A percentile compares a stretch with the other conserved stretches of the same genome.
phyloP scores from a whole-genome alignment of 2,113 vertebrate species.

The Empidonax traillii region DNA sequence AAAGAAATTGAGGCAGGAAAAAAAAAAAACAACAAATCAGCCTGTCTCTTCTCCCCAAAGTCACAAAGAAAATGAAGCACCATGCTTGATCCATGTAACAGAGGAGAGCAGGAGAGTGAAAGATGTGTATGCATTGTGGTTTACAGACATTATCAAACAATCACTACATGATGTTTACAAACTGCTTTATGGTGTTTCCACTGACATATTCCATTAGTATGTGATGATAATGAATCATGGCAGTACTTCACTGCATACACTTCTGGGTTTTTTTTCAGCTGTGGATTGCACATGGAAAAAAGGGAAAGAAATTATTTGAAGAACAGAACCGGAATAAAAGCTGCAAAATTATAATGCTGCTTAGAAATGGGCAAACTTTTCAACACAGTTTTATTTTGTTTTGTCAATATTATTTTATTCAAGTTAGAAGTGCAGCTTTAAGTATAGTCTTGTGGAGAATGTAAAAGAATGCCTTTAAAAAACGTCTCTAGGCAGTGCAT shows the following conservation, averaged over 20 bases:
- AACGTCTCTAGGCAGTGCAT: neutral
- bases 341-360: neutral
- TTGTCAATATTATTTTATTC: neutral
- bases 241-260: neutral
- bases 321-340: neutral
- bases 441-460: neutral
- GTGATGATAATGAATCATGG: neutral
- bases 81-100: neutral
- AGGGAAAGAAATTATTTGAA: neutral
- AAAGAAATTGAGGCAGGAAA: neutral
- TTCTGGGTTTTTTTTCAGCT: neutral
- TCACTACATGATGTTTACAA: neutral
- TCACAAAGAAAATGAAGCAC: neutral
- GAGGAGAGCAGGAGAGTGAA: neutral
- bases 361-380: neutral
- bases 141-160: neutral
- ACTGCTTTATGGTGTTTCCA: conserved; percentile 9
- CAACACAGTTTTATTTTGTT: neutral
- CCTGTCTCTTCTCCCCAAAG: neutral
- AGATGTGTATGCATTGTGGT: neutral
- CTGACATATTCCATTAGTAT: neutral
- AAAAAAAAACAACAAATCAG: neutral
- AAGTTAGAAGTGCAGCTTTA: neutral
- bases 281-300: neutral
- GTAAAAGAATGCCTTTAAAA: neutral